These are phyloP conservation scores for Parnassius glacialis DNA, from an alignment of 2,888 invertebrate species.

Conservation along the genomic window DNA sequence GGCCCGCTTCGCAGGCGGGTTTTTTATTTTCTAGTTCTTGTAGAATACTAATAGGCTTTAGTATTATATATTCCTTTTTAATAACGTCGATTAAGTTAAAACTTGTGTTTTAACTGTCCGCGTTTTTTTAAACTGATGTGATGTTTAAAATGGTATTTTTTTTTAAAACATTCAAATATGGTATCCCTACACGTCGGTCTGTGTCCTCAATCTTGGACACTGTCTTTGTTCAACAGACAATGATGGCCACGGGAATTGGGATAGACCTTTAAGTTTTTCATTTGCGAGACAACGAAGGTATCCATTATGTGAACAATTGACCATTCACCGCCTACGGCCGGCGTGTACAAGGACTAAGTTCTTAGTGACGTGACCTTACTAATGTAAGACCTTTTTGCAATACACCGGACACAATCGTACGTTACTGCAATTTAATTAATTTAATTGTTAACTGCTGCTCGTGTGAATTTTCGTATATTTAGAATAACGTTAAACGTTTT, in stretches of 20 bases:
- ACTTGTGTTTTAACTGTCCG: no score
- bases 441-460: no score
- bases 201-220: conserved; percentile 42
- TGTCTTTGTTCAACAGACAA: conserved; percentile 65
- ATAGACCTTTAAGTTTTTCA: conserved; percentile 45
- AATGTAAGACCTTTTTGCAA: conserved; percentile 18
- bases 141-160: no score
- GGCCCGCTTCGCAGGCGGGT: no score
- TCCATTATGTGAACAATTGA: conserved; percentile 61
- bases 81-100: no score
- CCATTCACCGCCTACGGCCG: conserved; percentile 46
- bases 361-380: conserved; percentile 29
- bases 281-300: conserved; percentile 28
- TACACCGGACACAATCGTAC: conserved; percentile 8
- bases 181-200: neutral
- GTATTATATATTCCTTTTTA: no score
- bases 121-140: no score
- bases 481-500: no score
- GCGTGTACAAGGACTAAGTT: conserved; percentile 33
- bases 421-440: no score
- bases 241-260: conserved; percentile 60
- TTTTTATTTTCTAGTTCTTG: no score
- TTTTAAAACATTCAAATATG: neutral
- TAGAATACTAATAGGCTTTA: no score
- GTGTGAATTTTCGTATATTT: no score